Evolutionary conservation across 1,140 invertebrate genomes (phyloP), one percentile per base, ranked within the genome.

Genomic region (Cryptotermes secundus): DNA sequence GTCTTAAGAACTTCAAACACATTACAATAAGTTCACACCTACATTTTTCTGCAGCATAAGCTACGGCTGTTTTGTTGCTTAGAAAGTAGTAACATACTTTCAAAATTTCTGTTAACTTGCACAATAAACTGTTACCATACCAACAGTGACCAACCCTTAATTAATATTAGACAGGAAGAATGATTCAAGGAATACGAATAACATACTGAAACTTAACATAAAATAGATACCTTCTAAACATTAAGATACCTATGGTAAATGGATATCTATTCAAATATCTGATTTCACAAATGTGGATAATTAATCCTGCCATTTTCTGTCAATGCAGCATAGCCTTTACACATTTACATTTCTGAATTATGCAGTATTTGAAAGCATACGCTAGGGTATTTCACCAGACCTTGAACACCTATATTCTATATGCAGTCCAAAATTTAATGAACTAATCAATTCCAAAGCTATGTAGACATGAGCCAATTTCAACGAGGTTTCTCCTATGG

Each of bases 101-200:
- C 59, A 31, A 31, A 72, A 72, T 31, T 72, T n/a, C 45, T 19
- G 3, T 49, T 49, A 49, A 4, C 3, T 72, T 7, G n/a, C 31
- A 72, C 59, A 72, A 72, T 72, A 72, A 31, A 72, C 59, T 72
- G 59, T 72, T 72, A 72, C n/a, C 24, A n/a, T n/a, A 65, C 26
- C 59, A 59, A 59, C 53, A 59, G 9, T 59, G 6, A 59, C 1
- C 3, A 59, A 59, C 24, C 53, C 26, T 59, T 24, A n/a, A n/a
- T 38, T 38, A 72, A 72, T 72, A 26, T 72, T 72, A 72, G 59
- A 26, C 31, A 72, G 59, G 53, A 26, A 59, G 19, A 59, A 59
- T 59, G n/a, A n/a, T n/a, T n/a, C 4, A 59, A 59, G 53, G 26
- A 72, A 72, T 72, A 6, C 26, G 59, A 49, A 49, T 22, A 49